Percentiles rank a stretch among this genome's conserved stretches.
Evolutionary conservation across 2,113 vertebrate species (phyloP).

Genomic region (Lanius ludovicianus): DNA sequence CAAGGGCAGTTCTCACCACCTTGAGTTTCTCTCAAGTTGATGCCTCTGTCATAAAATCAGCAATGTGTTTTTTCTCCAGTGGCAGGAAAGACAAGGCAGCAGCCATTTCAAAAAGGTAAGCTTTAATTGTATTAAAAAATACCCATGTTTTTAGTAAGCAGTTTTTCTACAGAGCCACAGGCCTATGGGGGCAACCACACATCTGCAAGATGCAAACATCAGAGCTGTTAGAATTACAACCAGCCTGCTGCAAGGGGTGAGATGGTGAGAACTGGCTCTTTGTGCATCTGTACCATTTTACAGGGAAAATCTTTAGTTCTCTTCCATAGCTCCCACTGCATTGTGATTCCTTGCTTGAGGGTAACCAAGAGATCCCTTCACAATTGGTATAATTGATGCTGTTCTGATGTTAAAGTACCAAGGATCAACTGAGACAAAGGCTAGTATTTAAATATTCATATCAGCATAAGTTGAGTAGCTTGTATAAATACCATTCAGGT

Average conservation of each 20-base stretch:
- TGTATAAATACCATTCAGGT: background rate
- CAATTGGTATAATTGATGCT: background rate
- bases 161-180: constrained; percentile 57
- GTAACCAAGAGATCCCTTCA: background rate
- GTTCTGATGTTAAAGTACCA: background rate
- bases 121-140: constrained; percentile 77
- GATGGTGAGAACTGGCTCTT: background rate
- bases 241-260: background rate
- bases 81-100: constrained; percentile 33
- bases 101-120: constrained; percentile 72
- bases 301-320: background rate
- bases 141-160: constrained; percentile 66
- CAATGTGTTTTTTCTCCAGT: background rate
- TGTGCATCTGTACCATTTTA: background rate
- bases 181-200: constrained; percentile 39
- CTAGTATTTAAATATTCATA: background rate
- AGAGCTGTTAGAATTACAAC: background rate
- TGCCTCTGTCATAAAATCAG: background rate
- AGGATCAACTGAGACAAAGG: background rate
- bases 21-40: background rate
- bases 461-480: background rate
- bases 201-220: constrained; percentile 58
- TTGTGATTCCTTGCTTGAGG: background rate
- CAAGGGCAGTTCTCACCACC: background rate
- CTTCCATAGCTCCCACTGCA: background rate